Percentiles rank a stretch among this genome's conserved stretches.
These are phyloP conservation scores for Centrocercus urophasianus DNA, from an alignment of 2,113 vertebrate species.

Conservation along the genomic window DNA sequence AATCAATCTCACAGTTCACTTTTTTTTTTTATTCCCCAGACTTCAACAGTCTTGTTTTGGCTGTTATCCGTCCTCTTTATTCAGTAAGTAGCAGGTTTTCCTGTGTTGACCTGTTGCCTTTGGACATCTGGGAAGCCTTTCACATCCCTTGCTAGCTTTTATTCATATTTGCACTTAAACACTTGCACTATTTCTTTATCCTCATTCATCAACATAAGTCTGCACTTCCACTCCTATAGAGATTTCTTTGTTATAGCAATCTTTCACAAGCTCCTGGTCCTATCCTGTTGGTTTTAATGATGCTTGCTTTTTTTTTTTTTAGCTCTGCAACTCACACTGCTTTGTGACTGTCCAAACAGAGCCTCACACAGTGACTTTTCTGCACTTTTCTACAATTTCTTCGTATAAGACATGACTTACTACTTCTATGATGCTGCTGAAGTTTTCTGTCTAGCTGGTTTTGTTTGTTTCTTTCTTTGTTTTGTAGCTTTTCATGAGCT, in stretches of 20 bases:
- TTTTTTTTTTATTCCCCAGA: background rate
- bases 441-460: background rate
- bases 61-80: background rate
- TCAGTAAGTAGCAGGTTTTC: background rate
- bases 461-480: background rate
- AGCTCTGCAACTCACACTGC: background rate
- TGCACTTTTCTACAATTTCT: background rate
- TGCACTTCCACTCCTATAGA: background rate
- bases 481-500: background rate
- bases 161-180: background rate
- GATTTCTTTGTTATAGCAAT: background rate
- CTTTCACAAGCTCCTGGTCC: background rate
- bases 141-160: background rate
- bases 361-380: background rate
- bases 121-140: background rate
- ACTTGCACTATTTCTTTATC: background rate
- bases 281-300: background rate
- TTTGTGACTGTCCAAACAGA: background rate
- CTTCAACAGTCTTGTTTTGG: background rate
- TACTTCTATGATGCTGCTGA: background rate
- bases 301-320: background rate
- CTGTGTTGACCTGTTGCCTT: background rate
- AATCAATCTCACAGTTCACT: background rate
- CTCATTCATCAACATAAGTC: background rate
- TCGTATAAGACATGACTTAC: background rate